Percentiles rank a stretch among this genome's conserved stretches.
These are phyloP conservation scores for Pelochelys cantorii DNA, from an alignment of 2,797 vertebrate species.

Conservation along the genomic window DNA sequence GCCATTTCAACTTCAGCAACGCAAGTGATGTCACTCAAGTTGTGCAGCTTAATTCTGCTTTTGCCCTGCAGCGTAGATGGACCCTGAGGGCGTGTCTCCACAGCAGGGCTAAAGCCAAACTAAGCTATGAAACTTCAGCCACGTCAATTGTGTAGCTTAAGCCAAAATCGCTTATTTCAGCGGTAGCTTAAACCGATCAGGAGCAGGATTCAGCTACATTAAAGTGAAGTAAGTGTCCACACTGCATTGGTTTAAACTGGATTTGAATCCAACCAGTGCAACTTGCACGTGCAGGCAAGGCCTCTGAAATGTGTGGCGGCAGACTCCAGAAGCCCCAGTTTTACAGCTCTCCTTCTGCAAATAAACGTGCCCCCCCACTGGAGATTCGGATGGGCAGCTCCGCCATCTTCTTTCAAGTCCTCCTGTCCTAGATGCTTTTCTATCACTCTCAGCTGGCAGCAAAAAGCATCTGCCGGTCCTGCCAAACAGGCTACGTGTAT, in stretches of 20 bases:
- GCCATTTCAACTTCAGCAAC: too few relatives aligned
- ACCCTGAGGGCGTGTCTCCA: too few relatives aligned
- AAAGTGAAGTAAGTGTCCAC: background rate
- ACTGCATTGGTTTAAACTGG: background rate
- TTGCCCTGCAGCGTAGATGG: too few relatives aligned
- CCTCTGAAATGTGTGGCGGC: background rate
- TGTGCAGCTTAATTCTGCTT: too few relatives aligned
- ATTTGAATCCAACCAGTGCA: background rate
- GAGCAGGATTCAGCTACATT: background rate
- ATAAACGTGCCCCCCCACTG: background rate
- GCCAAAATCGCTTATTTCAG: too few relatives aligned
- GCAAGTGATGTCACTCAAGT: too few relatives aligned
- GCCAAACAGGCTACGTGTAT: background rate
- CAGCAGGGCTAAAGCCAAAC: too few relatives aligned
- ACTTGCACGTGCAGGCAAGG: background rate
- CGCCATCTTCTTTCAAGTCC: background rate
- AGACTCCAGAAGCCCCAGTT: background rate
- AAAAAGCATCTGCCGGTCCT: background rate
- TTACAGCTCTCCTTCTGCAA: background rate
- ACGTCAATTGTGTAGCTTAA: too few relatives aligned
- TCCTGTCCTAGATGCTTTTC: background rate
- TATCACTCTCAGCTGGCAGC: background rate
- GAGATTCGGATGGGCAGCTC: background rate
- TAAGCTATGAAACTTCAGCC: too few relatives aligned
- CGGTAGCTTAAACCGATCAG: background rate